Evolutionary conservation across 2,113 vertebrate genomes (phyloP), one percentile per base, ranked within the genome.

Genomic region (Apistogramma diplotaenia): DNA sequence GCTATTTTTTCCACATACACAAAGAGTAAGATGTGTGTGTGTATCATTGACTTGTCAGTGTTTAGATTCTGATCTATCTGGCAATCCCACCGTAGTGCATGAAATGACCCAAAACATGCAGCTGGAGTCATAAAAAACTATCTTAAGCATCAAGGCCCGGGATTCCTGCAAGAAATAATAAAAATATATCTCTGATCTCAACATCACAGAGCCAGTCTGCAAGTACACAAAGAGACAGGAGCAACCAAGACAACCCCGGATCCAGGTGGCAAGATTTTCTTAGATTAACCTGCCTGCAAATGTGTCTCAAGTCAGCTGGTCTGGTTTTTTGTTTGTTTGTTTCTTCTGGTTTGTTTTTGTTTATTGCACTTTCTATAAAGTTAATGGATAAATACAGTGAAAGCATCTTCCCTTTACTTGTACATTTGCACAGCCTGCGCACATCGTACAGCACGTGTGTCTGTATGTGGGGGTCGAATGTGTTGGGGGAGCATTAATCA

Each of bases 401-500:
- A 59, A 51, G 55, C 10, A 23, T 49, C 31, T 57, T 58, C 51
- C 25, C 37, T 18, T 46, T 19, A 53, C 29, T 60, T 19, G 0
- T 16, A 57, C 27, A 21, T 33, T 43, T 25, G 25, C 53, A 35
- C 31, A n/a, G 19, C 23, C 23, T 56, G 21, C 46, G 19, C 18
- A 55, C 27, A 23, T n/a, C 29, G 57, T 23, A 37, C 67, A 62
- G 8, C n/a, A 23, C 27, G 31, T 27, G 13, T 27, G 8, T 67
- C 15, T 18, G 23, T 54, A 8, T 49, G n/a, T 76, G 40, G 8
- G 11, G 31, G 49, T 83, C 43, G 43, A 51, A 54, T 31, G 46
- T 67, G 65, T 86, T 71, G 54, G 16, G 21, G 43, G 61, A 23
- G 37, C 70, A 78, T 88, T 76, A 89, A 83, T 87, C 78, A 89